Evolutionary conservation across 2,113 vertebrate genomes (phyloP).

Genomic region (Geothlypis trichas): DNA sequence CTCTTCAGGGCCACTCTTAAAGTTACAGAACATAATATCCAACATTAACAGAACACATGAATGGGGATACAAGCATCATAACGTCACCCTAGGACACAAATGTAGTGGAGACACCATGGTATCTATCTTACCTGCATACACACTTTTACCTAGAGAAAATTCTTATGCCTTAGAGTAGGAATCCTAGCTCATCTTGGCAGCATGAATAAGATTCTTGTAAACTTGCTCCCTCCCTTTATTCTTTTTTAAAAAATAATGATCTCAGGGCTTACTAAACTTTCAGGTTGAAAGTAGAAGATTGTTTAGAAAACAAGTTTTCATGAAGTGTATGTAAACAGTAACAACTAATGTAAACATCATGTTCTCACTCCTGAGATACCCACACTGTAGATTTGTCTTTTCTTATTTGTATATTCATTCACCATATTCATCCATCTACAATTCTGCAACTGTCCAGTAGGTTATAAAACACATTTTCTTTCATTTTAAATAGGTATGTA

Average conservation of each 20-base stretch:
- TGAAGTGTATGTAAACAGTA: not conserved
- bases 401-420: not conserved
- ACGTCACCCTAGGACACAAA: no score
- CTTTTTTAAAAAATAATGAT: not conserved
- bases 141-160: not conserved
- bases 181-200: not conserved
- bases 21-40: no score
- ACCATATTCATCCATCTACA: not conserved
- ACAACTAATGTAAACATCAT: not conserved
- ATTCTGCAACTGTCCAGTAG: not conserved
- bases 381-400: not conserved
- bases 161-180: not conserved
- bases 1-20: no score
- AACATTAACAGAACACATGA: no score
- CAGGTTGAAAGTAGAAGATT: not conserved
- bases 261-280: not conserved
- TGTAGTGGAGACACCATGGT: accelerated
- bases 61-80: no score
- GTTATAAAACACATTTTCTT: not conserved
- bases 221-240: not conserved
- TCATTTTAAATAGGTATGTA: not conserved
- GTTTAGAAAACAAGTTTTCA: not conserved
- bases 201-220: not conserved
- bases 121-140: not conserved
- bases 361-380: not conserved